Evolutionary conservation across 2,888 invertebrate species (phyloP), one percentile per base, ranked within the genome.

Genomic region (Clepsis dumicolana): DNA sequence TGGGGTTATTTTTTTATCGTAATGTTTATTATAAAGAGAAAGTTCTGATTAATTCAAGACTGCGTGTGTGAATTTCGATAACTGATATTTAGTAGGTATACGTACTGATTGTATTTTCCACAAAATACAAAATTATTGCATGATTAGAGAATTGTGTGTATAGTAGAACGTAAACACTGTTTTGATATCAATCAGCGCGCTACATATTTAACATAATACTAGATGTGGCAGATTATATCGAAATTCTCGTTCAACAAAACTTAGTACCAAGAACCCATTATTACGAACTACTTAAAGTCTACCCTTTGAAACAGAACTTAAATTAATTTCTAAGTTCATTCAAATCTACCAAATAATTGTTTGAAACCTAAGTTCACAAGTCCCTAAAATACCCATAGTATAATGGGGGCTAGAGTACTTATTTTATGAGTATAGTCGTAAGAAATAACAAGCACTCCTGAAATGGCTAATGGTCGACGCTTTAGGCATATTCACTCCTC

Each of bases 381-480:
- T 2, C 24, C 21, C 68, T 50, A 44, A 62, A 52, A 52, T 62
- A 64, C 59, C 32, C 52, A 62, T 48, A 21, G 21, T 53, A 64
- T 64, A 52, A 68, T 59, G 63, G 32, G 24, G 63, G 60, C 60
- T 65, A 38, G 38, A 25, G 48, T 54, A 67, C 57, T 71, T 71
- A 67, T 61, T 71, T 71, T 71, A 71, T 64, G 71, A 71, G 68
- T 64, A 68, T 64, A 44, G 29, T 64, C 38, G 48, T 38, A 56
- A 35, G 68, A 71, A 75, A 72, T 73, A 71, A 74, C 72, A 71
- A 72, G 66, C 70, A 73, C 76, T 75, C 79, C 78, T 75, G 72
- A 76, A 75, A 84, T 79, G 80, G 80, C 79, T 80, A 82, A 83
- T 83, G 77, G 78, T 73, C 73, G 70, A 78, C 75, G 77, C 57